Conservation (phyloP, 2,113 vertebrate genomes). For the Erpornis zantholeuca region DNA sequence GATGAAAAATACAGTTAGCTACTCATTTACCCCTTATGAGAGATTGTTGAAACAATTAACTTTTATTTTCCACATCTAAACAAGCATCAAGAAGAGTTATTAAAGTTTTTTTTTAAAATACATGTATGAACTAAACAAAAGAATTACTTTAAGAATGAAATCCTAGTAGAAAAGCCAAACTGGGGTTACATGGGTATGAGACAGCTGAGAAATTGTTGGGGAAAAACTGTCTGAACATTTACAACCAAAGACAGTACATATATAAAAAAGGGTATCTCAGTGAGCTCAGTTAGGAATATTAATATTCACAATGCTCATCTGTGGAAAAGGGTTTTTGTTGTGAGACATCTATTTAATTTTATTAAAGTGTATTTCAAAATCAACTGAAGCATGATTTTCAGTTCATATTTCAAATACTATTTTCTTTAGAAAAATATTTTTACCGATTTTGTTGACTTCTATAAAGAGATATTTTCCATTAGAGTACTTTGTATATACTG, state of each 20-base stretch:
- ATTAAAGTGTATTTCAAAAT: neutral
- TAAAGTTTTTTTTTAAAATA: neutral
- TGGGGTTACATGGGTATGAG: accelerated
- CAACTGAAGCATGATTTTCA: neutral
- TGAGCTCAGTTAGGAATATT: neutral
- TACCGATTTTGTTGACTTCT: neutral
- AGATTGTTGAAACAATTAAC: neutral
- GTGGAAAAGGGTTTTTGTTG: neutral
- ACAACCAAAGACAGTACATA: neutral
- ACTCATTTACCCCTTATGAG: neutral
- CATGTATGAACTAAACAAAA: neutral
- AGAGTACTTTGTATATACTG: neutral
- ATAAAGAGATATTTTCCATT: neutral
- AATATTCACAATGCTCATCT: neutral
- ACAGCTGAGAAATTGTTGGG: neutral
- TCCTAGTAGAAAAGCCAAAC: neutral
- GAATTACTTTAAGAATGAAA: neutral
- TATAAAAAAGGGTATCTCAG: accelerated
- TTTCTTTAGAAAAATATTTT: neutral
- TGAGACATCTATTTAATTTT: neutral
- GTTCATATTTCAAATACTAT: neutral
- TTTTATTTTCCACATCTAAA: neutral
- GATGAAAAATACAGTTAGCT: neutral
- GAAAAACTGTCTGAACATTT: neutral
- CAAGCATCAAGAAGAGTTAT: neutral